These are phyloP conservation scores for Cygnus buccinator DNA, from an alignment of 2,113 vertebrate genomes.

Conservation along the genomic window DNA sequence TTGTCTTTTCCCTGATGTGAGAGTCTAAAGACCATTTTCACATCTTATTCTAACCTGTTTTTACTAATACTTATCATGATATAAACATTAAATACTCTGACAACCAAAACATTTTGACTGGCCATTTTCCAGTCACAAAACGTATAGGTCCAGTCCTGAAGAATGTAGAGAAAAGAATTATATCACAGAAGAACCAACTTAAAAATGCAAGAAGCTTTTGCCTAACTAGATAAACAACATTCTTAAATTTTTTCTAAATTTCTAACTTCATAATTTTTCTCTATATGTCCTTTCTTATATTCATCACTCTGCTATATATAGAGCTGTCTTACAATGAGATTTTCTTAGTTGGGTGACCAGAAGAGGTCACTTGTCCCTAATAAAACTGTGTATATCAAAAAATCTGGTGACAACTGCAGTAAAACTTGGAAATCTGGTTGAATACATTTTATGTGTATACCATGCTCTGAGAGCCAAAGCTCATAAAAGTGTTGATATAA, in stretches of 20 bases:
- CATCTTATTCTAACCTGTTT: not conserved
- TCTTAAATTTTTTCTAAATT: not conserved
- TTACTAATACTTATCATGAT: not conserved
- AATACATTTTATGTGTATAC: not conserved
- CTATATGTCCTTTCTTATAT: not conserved
- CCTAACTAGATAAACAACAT: not conserved
- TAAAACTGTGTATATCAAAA: not conserved
- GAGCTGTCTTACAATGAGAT: not conserved
- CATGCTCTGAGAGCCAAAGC: not conserved
- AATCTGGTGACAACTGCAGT: not conserved
- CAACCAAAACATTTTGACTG: not conserved
- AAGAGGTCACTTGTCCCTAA: not conserved
- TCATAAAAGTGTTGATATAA: not conserved
- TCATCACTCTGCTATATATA: not conserved
- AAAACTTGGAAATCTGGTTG: not conserved
- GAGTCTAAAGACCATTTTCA: not conserved
- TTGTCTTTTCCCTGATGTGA: not conserved
- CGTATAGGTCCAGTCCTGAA: not conserved
- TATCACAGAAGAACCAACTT: not conserved
- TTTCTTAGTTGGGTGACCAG: not conserved
- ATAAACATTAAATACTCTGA: not conserved
- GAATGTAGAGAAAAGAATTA: not conserved
- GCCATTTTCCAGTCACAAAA: not conserved
- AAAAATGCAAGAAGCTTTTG: not conserved
- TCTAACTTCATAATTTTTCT: not conserved